Conservation (phyloP, 2,797 vertebrate genomes). For the Tenualosa thibaudeaui region DNA sequence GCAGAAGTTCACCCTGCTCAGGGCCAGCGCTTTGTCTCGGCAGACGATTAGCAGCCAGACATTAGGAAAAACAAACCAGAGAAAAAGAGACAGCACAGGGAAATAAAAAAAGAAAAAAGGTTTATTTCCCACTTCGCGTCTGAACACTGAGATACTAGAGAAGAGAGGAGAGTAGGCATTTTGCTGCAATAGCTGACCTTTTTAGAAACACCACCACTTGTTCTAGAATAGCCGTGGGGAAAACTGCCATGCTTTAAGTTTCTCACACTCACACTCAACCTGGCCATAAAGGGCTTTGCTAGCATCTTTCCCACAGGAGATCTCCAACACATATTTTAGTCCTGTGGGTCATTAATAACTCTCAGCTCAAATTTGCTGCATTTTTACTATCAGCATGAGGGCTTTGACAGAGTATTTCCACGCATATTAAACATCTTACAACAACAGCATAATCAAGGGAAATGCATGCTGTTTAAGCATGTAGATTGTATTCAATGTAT, state of each 20-base stretch:
- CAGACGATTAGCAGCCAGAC: background rate
- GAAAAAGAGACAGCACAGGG: background rate
- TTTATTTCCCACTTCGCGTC: background rate
- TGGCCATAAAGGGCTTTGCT: background rate
- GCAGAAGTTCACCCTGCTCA: background rate
- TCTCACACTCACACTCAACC: background rate
- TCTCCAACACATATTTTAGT: background rate
- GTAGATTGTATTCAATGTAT: background rate
- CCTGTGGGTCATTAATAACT: background rate
- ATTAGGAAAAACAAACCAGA: background rate
- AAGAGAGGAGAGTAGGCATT: background rate
- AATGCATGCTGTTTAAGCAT: background rate
- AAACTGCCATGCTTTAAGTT: background rate
- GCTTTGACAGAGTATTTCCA: background rate
- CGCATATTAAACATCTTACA: background rate
- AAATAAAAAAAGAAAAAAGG: background rate
- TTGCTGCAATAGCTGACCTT: background rate
- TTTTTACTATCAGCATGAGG: background rate
- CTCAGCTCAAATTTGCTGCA: background rate
- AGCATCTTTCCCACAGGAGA: background rate
- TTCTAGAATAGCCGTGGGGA: background rate
- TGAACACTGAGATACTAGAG: background rate
- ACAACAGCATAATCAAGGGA: background rate
- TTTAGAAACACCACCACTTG: background rate
- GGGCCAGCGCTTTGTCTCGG: background rate